phyloP scores from a whole-genome alignment of 2,113 vertebrate genomes.

The Sander lucioperca region DNA sequence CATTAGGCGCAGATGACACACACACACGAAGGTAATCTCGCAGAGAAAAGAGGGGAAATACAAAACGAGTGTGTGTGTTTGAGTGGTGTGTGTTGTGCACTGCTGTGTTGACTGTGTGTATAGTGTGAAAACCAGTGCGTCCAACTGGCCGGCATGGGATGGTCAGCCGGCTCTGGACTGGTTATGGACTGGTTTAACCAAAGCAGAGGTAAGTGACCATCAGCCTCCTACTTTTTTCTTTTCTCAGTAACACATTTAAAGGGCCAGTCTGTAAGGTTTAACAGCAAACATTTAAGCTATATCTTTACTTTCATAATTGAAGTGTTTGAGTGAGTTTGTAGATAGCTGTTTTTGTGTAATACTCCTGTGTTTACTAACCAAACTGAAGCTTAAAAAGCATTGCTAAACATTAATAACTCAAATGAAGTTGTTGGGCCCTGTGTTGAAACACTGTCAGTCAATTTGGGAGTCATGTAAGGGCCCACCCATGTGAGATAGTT shows the following conservation, averaged over 20 bases:
- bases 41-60: slow-evolving; percentile 41
- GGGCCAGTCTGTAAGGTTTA: background rate
- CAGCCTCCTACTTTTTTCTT: background rate
- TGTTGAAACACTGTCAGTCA: background rate
- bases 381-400: background rate
- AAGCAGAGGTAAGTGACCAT: slow-evolving; percentile 55
- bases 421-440: background rate
- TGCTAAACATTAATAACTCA: background rate
- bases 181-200: slow-evolving; percentile 66
- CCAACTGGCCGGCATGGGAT: slow-evolving; percentile 43
- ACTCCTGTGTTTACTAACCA: background rate
- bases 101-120: slow-evolving; percentile 12
- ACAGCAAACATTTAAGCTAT: background rate
- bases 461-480: background rate
- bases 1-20: slow-evolving; percentile 75
- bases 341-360: background rate
- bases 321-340: background rate
- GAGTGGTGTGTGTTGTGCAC: slow-evolving; percentile 10
- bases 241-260: slow-evolving; percentile 9
- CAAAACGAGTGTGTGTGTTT: slow-evolving; percentile 19
- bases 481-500: background rate
- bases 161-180: slow-evolving; percentile 46
- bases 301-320: background rate
- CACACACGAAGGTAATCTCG: slow-evolving; percentile 50
- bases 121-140: slow-evolving; percentile 44